Evolutionary conservation across 2,888 invertebrate genomes (phyloP), one percentile per base, ranked within the genome.

Genomic region (Thalpophila matura): DNA sequence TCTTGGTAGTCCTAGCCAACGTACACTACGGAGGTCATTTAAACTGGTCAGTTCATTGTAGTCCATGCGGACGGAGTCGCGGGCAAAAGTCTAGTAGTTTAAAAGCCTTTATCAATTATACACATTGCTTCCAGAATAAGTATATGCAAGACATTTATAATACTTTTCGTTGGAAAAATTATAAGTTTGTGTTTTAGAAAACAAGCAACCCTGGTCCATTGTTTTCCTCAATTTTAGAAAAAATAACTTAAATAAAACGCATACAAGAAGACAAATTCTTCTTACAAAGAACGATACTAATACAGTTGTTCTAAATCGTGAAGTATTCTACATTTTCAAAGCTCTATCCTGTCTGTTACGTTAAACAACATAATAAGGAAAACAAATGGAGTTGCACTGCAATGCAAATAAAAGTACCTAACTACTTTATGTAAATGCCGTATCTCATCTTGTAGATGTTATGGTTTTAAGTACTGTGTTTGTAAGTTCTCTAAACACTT

Each of bases 321-420:
- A 61, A 43, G 27, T 18, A 51, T 62, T 71, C 20, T 10, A 35
- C 9, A 59, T 35, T 54, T 70, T 54, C 38, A 29, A 54, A 54
- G 53, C 43, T 1, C 14, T 49, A 49, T 54, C 31, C 18, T 61
- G n/a, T 38, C 38, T 54, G 53, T 45, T 26, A 22, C 40, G 22
- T 29, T 49, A 38, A 53, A 37, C 14, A 27, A 43, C n/a, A 18
- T 37, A 16, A 49, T 38, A 33, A 54, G 26, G 2, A 7, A 49
- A 61, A 67, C 33, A 70, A 67, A 67, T 45, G 6, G 43, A 43
- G 27, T 26, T 14, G 31, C 18, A 33, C 33, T 70, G 53, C 43
- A 14, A 33, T 49, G 43, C 12, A 18, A 70, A 33, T 45, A 42
- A 50, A 54, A 51, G n/a, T 42, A 33, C 29, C 27, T 26, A 58